Base-by-base conservation (phyloP, 2,888 invertebrate genomes). In the Oligia latruncula region DNA sequence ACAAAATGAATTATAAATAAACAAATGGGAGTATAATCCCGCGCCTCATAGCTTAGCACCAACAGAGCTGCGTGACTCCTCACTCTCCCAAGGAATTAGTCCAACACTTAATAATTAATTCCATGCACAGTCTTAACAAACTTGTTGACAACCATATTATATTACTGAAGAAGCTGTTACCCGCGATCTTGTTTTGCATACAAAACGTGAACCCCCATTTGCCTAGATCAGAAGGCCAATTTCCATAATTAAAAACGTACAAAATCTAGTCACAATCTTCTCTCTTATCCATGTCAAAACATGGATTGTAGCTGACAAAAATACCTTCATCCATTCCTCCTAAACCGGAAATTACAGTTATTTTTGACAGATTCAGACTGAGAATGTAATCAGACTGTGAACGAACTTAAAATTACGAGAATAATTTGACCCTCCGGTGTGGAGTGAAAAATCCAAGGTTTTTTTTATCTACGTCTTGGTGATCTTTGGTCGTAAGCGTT, bases 1-100 rank as follows among this genome's bases (percentile, higher is more conserved):
- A 85, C 66, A 67, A 71, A 84, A 72, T 74, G 58, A 78, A 84
- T 77, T 75, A 72, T 73, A 80, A 77, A 78, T 74, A 84, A 74
- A 68, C 74, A 85, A 83, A 82, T 80, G n/a, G 71, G 49, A 35
- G 43, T 52, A 70, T 87, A 82, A 87, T 87, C 82, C 71, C 13
- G 64, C 49, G 71, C 75, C 68, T 82, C 29, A 64, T 55, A 77
- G 88, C 80, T 87, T 79, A 76, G 80, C 80, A 76, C 60, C 77
- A 78, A 82, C 73, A 74, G 35, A 60, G 77, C 86, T 86, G 89
- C 94, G 94, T 94, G 94, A 91, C 93, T 92, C 87, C 83, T 90
- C 94, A 93, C 90, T 88, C 81, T 82, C 79, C 83, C 71, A 55
- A 85, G 90, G 93, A 88, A 92, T 94, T 94, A 94, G 89, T 87